Percentiles rank a stretch among this genome's conserved stretches.
Evolutionary conservation across 2,888 invertebrate genomes (phyloP).

Genomic region (Euplexia lucipara): DNA sequence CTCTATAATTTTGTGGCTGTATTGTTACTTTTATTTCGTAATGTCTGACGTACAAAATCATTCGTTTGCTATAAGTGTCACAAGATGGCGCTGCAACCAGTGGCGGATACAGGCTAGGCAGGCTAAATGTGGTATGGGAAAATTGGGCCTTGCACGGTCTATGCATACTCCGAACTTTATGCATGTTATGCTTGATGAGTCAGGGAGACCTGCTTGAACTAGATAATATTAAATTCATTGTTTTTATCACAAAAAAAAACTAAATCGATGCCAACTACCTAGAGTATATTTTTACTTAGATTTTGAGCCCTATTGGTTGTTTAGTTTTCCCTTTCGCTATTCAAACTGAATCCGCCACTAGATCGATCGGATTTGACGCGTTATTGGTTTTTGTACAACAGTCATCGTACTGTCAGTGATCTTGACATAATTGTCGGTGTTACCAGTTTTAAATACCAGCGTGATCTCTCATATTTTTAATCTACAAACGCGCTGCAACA

Average conservation of each 20-base stretch:
- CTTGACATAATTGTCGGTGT: conserved; percentile 8
- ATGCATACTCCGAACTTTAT: conserved; percentile 21
- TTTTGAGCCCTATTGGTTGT: background rate
- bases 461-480: conserved; percentile 9
- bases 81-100: conserved; percentile 19
- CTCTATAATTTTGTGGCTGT: conserved; percentile 48
- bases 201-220: background rate
- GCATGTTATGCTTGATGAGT: conserved; percentile 32
- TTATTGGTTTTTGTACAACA: conserved; percentile 40
- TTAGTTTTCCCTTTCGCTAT: background rate
- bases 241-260: background rate
- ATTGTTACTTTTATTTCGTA: conserved; percentile 38
- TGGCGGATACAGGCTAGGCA: conserved; percentile 41
- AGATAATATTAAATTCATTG: background rate
- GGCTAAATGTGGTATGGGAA: conserved; percentile 29
- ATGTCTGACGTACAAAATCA: conserved; percentile 14
- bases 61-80: conserved; percentile 21
- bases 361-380: background rate
- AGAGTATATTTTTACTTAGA: background rate
- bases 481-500: conserved; percentile 24
- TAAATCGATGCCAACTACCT: conserved; percentile 21
- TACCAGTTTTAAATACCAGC: conserved; percentile 2
- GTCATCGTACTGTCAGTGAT: background rate
- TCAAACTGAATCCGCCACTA: conserved; percentile 45
- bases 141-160: conserved; percentile 30